phyloP scores from a whole-genome alignment of 2,113 vertebrate genomes.

The Tragelaphus buxtoni region DNA sequence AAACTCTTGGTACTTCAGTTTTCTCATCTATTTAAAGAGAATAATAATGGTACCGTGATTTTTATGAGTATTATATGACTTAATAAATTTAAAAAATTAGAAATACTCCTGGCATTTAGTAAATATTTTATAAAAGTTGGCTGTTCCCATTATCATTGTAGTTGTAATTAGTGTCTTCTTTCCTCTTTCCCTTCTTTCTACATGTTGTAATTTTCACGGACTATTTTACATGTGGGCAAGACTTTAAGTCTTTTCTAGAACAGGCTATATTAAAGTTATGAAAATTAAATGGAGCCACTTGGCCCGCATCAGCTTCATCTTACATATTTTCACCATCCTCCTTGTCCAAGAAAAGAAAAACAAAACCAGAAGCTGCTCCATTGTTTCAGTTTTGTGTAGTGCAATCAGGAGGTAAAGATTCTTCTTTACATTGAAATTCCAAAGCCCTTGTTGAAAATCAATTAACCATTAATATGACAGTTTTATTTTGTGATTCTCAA shows the following conservation, averaged over 20 bases:
- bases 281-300: not conserved
- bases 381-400: not conserved
- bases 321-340: not conserved
- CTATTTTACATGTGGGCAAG: not conserved
- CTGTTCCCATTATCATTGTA: not conserved
- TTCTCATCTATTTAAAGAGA: not conserved
- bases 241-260: conserved; percentile 15
- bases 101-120: not conserved
- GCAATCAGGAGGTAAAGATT: not conserved
- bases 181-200: not conserved
- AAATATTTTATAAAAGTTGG: not conserved
- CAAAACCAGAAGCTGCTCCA: not conserved
- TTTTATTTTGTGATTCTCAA: not conserved
- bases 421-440: not conserved
- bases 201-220: not conserved
- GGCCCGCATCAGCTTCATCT: not conserved
- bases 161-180: not conserved
- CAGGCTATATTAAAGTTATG: not conserved
- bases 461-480: not conserved
- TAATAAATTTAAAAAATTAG: conserved; percentile 12
- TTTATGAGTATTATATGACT: not conserved
- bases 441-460: not conserved
- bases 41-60: not conserved
- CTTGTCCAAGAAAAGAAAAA: not conserved
- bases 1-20: not conserved